Conservation (phyloP, 2,797 vertebrate species). For the Amphiprion clarkii region DNA sequence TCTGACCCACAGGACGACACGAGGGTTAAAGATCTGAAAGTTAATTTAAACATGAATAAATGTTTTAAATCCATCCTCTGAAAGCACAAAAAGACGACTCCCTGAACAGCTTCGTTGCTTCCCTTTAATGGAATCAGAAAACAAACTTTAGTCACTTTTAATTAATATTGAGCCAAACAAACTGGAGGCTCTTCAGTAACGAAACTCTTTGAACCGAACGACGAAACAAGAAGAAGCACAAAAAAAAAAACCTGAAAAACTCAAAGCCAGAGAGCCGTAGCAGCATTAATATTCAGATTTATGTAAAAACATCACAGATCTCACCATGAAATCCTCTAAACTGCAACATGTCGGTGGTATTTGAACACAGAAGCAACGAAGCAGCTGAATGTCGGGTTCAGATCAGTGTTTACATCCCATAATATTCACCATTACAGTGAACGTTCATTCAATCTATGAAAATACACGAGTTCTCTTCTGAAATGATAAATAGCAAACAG, state of each 20-base stretch:
- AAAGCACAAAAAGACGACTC: no score
- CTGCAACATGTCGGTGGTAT: slow-evolving; percentile 28
- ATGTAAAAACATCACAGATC: slow-evolving; percentile 40
- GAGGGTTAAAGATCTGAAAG: no score
- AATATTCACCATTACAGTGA: background rate
- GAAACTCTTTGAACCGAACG: slow-evolving; percentile 24
- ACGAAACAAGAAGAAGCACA: slow-evolving; percentile 23
- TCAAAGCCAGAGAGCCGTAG: slow-evolving; percentile 14
- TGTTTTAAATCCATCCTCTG: no score
- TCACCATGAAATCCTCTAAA: slow-evolving; percentile 21
- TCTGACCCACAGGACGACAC: no score
- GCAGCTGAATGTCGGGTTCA: slow-evolving; percentile 38
- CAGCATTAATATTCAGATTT: background rate
- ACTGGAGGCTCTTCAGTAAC: slow-evolving; percentile 5
- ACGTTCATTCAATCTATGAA: slow-evolving; percentile 18
- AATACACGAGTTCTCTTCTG: slow-evolving; percentile 18
- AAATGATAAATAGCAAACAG: slow-evolving; percentile 25
- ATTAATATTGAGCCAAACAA: slow-evolving; percentile 13
- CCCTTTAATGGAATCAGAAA: slow-evolving; percentile 67
- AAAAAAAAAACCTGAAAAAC: slow-evolving; percentile 21
- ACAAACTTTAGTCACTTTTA: slow-evolving; percentile 40
- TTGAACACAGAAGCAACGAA: slow-evolving; percentile 24
- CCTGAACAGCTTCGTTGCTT: slow-evolving; percentile 31
- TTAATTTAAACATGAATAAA: no score
- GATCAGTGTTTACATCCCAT: slow-evolving; percentile 7